These are phyloP conservation scores for Drosophila quadrilineata DNA, from an alignment of 1,140 invertebrate species.

Conservation along the genomic window DNA sequence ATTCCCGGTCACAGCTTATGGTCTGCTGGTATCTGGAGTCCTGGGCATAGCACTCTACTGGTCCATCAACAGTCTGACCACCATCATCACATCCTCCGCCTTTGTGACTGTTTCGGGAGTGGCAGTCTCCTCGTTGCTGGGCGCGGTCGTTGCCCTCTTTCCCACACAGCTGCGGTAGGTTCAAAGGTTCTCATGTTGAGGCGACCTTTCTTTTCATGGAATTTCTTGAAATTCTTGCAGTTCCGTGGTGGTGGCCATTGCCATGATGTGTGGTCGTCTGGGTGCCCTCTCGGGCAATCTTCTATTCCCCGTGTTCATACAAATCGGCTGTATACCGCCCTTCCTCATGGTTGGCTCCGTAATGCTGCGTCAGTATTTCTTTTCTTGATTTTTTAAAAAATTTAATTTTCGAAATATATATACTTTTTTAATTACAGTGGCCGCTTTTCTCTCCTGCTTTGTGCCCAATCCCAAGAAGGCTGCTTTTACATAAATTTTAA, in stretches of 20 bases:
- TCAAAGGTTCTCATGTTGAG: neutral
- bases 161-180: conserved; percentile 72
- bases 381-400: neutral
- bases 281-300: conserved; percentile 75
- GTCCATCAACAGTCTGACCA: conserved; percentile 80
- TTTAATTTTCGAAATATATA: neutral
- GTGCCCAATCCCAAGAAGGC: conserved; percentile 60
- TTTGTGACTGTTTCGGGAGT: conserved; percentile 67
- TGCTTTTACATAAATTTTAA: conserved; percentile 49
- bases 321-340: conserved; percentile 73
- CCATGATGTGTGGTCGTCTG: conserved; percentile 75
- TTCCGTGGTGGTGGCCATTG: conserved; percentile 65
- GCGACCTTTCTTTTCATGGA: neutral
- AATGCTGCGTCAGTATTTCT: conserved; percentile 66
- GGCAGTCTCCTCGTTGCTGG: conserved; percentile 65
- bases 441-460: conserved; percentile 49
- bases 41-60: conserved; percentile 81
- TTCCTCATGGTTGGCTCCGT: conserved; percentile 71
- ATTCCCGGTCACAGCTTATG: conserved; percentile 58
- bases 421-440: conserved; percentile 34
- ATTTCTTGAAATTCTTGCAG: no score
- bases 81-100: conserved; percentile 58
- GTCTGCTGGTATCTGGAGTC: conserved; percentile 70
- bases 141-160: conserved; percentile 67
- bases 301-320: conserved; percentile 67